Conservation (phyloP, 2,888 invertebrate genomes). For the Calameuta pallipes region DNA sequence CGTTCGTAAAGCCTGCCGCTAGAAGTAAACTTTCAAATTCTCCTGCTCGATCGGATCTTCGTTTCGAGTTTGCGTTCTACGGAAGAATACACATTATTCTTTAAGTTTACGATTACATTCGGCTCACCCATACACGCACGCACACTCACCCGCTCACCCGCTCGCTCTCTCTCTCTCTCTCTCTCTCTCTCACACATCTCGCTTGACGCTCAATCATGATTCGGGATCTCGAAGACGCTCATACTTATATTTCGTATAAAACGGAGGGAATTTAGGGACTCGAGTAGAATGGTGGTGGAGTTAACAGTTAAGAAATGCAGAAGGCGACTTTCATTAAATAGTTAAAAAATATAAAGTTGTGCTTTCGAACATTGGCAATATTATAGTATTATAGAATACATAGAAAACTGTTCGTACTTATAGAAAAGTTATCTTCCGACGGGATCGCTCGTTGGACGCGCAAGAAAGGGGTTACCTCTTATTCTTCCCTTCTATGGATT, state of each 20-base stretch:
- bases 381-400: slow-evolving; percentile 2
- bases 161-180: slow-evolving; percentile 5
- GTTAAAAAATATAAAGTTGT: slow-evolving; percentile 27
- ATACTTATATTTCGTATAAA: neutral
- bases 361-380: slow-evolving; percentile 19
- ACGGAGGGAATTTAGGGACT: neutral
- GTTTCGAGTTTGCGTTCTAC: too few species aligned
- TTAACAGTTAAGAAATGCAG: neutral
- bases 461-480: neutral
- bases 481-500: neutral
- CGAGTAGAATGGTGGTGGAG: too few species aligned
- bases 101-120: slow-evolving; percentile 20
- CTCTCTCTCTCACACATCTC: neutral
- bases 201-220: slow-evolving; percentile 3
- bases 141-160: slow-evolving; percentile 3
- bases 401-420: neutral
- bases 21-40: slow-evolving; percentile 9
- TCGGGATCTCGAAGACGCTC: slow-evolving; percentile 56
- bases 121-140: slow-evolving; percentile 13
- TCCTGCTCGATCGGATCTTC: neutral
- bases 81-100: neutral
- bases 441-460: neutral
- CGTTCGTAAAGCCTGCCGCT: neutral
- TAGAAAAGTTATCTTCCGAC: neutral
- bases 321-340: slow-evolving; percentile 9